These are phyloP conservation scores for Eudyptes chrysolophus DNA, from an alignment of 2,113 vertebrate genomes.

Conservation along the genomic window DNA sequence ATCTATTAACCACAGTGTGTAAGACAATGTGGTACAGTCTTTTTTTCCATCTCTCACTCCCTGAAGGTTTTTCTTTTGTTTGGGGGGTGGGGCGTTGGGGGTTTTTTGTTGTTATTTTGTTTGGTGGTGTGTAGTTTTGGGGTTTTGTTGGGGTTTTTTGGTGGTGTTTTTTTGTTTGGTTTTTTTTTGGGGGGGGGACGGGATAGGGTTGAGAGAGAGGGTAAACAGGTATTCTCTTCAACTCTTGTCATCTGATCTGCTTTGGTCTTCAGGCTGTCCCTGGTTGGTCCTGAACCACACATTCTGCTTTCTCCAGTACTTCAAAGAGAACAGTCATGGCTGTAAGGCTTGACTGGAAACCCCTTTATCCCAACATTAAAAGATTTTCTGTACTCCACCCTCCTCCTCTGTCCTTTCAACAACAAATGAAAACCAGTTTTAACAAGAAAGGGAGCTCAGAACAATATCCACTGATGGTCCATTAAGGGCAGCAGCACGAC, in stretches of 20 bases:
- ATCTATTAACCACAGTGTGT: background rate
- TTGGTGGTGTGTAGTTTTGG: background rate
- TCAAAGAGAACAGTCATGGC: background rate
- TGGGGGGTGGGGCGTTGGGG: no score
- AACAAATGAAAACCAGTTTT: background rate
- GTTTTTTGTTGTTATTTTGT: background rate
- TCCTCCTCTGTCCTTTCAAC: background rate
- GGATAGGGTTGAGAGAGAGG: no score
- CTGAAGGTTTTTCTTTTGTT: background rate
- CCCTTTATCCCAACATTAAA: background rate
- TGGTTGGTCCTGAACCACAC: background rate
- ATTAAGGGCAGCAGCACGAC: background rate
- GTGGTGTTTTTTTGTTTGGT: background rate
- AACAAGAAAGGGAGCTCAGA: background rate
- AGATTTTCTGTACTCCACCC: background rate
- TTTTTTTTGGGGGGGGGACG: no score
- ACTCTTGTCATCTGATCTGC: background rate
- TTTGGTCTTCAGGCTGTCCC: background rate
- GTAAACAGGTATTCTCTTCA: background rate
- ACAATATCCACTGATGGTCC: background rate
- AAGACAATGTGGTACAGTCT: background rate
- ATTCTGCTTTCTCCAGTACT: background rate
- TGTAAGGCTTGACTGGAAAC: background rate
- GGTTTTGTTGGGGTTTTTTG: background rate
- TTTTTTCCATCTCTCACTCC: background rate